Percentiles rank a stretch among this genome's conserved stretches.
Conservation (phyloP, 2,113 vertebrate genomes). For the Anhinga anhinga region DNA sequence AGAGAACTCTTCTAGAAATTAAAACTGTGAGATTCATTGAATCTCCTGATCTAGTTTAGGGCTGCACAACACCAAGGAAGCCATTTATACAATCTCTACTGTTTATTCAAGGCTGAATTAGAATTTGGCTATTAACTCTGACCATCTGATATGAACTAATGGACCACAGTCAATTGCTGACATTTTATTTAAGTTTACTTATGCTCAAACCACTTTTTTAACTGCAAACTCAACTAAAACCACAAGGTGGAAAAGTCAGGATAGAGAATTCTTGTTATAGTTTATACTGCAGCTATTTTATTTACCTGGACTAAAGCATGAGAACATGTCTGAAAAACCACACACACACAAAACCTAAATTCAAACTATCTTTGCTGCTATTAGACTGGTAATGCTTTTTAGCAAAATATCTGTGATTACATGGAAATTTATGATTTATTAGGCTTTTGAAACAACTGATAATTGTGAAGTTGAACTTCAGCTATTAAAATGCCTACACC, state of each 20-base stretch:
- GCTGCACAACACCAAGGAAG: background rate
- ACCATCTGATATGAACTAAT: background rate
- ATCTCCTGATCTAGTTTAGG: background rate
- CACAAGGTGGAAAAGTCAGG: background rate
- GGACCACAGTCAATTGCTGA: background rate
- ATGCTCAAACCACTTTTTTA: background rate
- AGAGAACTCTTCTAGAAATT: background rate
- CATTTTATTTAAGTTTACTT: slow-evolving; percentile 1
- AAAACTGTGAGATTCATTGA: background rate
- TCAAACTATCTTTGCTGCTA: background rate
- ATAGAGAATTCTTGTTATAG: slow-evolving; percentile 17
- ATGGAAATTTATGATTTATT: background rate
- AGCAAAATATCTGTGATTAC: background rate
- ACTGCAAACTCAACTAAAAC: background rate
- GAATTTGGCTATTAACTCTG: background rate
- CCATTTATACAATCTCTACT: background rate
- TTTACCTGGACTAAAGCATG: background rate
- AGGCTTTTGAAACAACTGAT: background rate
- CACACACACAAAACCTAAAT: background rate
- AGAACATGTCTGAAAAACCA: background rate
- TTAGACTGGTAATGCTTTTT: background rate
- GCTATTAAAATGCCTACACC: background rate
- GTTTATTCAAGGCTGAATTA: background rate
- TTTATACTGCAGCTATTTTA: background rate
- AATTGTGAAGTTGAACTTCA: background rate